phyloP scores from a whole-genome alignment of 2,888 invertebrate species.

The Leptinotarsa rubiginosa region DNA sequence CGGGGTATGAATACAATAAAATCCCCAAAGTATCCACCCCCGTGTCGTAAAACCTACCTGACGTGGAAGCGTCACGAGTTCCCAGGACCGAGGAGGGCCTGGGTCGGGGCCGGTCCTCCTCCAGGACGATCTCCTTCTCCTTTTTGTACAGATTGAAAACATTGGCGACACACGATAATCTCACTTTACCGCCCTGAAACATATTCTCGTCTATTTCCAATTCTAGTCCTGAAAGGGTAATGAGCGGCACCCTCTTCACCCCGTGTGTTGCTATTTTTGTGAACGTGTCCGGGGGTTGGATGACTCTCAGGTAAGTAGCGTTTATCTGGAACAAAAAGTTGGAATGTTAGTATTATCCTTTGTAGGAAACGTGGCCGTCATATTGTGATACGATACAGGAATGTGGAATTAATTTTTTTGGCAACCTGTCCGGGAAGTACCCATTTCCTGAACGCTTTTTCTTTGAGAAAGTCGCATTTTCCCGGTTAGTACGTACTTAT shows the following conservation, averaged over 20 bases:
- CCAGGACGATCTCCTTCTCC: constrained; percentile 73
- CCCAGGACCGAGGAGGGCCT: constrained; percentile 81
- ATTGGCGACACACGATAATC: constrained; percentile 75
- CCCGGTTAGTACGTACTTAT: too few relatives aligned
- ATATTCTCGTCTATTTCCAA: constrained; percentile 74
- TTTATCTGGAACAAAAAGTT: constrained; percentile 55
- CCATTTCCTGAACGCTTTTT: too few relatives aligned
- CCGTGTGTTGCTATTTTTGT: constrained; percentile 35
- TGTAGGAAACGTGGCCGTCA: too few relatives aligned
- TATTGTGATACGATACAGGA: too few relatives aligned
- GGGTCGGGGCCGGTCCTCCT: constrained; percentile 81
- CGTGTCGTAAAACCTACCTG: not conserved
- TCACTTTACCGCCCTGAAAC: constrained; percentile 75
- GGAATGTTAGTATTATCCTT: too few relatives aligned
- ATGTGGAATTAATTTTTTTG: too few relatives aligned
- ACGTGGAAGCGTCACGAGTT: constrained; percentile 72
- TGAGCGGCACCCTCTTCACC: constrained; percentile 31
- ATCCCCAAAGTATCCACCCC: not conserved
- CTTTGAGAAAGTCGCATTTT: too few relatives aligned
- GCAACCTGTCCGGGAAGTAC: too few relatives aligned
- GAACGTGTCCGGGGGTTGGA: constrained; percentile 48
- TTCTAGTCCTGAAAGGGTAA: constrained; percentile 64
- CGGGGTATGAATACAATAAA: not conserved
- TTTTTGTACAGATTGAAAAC: constrained; percentile 77
- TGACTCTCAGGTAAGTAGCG: constrained; percentile 51